A percentile compares a stretch with the other conserved stretches of the same genome.
Conservation (phyloP, 2,113 vertebrate species). For the Bos javanicus region DNA sequence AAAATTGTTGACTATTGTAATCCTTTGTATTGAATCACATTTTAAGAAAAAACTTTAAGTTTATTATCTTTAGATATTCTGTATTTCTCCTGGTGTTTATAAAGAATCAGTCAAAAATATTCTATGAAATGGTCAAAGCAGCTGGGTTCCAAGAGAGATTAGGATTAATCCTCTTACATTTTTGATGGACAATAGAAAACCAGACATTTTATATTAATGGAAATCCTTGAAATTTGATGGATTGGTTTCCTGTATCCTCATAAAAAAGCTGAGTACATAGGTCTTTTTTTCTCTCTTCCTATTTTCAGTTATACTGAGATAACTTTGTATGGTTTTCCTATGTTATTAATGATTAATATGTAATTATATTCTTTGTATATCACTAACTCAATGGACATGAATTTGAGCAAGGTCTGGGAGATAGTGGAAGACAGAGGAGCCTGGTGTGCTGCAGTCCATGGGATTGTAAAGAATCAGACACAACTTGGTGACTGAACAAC, state of each 20-base stretch:
- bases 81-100: background rate
- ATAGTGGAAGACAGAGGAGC: background rate
- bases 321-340: background rate
- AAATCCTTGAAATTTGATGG: background rate
- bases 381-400: background rate
- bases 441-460: background rate
- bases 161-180: background rate
- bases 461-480: background rate
- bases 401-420: background rate
- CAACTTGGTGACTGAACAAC: background rate
- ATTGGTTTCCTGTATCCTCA: background rate
- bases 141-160: background rate
- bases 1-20: background rate
- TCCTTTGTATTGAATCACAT: background rate
- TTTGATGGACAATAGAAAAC: background rate
- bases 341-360: background rate
- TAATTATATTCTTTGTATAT: background rate
- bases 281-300: background rate
- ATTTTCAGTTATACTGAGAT: background rate
- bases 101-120: background rate
- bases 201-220: background rate
- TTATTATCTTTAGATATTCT: conserved; percentile 14
- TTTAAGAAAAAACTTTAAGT: background rate
- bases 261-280: background rate
- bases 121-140: background rate